phyloP scores from a whole-genome alignment of 2,888 invertebrate species.

The Epinotia ramella region DNA sequence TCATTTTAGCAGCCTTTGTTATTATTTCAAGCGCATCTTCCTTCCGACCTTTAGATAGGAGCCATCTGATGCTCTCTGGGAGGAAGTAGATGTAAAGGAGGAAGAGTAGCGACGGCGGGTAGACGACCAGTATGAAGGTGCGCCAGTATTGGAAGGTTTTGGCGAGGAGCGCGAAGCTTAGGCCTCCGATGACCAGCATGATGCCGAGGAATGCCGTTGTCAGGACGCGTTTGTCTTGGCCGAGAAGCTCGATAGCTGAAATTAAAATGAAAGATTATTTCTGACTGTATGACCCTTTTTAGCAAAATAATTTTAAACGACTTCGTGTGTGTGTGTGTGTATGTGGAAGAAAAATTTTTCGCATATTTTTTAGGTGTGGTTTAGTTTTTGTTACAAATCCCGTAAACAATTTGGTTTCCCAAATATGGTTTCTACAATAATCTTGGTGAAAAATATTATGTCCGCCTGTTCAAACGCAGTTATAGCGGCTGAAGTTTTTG shows the following conservation, averaged over 20 bases:
- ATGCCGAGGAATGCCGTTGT: constrained; percentile 77
- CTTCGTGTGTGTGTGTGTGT: too few relatives aligned
- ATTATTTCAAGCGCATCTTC: constrained; percentile 88
- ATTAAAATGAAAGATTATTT: constrained; percentile 43
- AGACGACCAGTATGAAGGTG: constrained; percentile 87
- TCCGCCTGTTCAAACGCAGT: too few relatives aligned
- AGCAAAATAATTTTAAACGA: too few relatives aligned
- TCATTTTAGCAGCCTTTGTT: constrained; percentile 87
- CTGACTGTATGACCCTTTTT: too few relatives aligned
- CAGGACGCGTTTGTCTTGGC: constrained; percentile 75
- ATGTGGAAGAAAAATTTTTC: too few relatives aligned
- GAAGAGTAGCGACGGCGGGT: constrained; percentile 89
- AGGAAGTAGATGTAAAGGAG: constrained; percentile 88
- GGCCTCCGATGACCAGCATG: constrained; percentile 88
- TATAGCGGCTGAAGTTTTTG: not conserved
- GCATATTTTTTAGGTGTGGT: too few relatives aligned
- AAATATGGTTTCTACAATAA: too few relatives aligned
- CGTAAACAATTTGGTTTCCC: too few relatives aligned
- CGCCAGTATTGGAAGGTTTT: constrained; percentile 90
- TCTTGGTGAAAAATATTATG: not conserved
- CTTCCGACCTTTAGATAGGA: constrained; percentile 88
- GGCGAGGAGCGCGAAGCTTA: constrained; percentile 88
- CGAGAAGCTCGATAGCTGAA: constrained; percentile 77
- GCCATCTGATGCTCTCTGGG: constrained; percentile 93
- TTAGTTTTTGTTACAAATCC: too few relatives aligned